Evolutionary conservation across 2,888 invertebrate species (phyloP).

Genomic region (Abrostola tripartita): DNA sequence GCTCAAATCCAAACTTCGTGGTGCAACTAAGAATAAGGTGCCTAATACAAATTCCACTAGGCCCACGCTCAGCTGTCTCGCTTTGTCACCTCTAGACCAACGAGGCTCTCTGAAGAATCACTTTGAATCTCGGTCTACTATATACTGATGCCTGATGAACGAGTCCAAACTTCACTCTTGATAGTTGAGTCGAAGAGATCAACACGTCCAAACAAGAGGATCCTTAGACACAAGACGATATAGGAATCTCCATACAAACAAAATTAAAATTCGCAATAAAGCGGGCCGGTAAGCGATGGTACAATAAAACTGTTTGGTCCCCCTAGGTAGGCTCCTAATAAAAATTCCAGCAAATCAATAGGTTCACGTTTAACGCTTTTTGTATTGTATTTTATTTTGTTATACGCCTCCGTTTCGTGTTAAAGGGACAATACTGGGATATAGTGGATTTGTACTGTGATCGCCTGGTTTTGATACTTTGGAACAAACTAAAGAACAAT

Average conservation of each 20-base stretch:
- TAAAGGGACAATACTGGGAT: conserved; percentile 86
- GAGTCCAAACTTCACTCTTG: neutral
- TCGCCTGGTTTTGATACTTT: conserved; percentile 63
- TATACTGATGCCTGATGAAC: too few relatives aligned
- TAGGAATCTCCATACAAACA: conserved; percentile 55
- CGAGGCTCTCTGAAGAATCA: neutral
- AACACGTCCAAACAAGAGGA: neutral
- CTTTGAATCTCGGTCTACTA: neutral
- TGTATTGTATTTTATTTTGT: conserved; percentile 87
- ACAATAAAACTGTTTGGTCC: conserved; percentile 79
- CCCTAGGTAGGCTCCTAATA: conserved; percentile 84
- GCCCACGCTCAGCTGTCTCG: too few relatives aligned
- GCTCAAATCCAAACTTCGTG: too few relatives aligned
- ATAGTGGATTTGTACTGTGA: conserved; percentile 63
- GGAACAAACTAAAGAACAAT: too few relatives aligned
- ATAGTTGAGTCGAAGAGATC: neutral
- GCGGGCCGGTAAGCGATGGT: conserved; percentile 53
- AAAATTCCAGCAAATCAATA: conserved; percentile 89
- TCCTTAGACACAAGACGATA: conserved; percentile 5
- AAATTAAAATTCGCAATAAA: conserved; percentile 53
- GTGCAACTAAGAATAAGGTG: too few relatives aligned
- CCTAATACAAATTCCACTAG: too few relatives aligned
- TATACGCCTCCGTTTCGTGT: conserved; percentile 83
- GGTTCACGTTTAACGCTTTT: conserved; percentile 86
- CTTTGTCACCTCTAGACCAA: neutral